phyloP scores from a whole-genome alignment of 2,797 vertebrate genomes.

The Euthynnus affinis region DNA sequence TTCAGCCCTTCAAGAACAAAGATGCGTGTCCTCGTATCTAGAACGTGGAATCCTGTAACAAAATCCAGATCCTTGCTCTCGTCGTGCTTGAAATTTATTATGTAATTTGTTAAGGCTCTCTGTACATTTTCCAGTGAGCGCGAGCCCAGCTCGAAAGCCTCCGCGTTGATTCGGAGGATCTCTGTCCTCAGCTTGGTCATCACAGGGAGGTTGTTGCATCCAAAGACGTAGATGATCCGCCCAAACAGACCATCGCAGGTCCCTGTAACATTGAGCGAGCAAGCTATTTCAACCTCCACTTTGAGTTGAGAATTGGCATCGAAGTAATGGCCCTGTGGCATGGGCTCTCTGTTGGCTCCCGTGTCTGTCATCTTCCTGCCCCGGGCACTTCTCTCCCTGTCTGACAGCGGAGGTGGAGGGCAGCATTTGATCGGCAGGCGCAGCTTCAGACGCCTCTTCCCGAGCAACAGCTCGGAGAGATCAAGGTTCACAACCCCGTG shows the following conservation, averaged over 20 bases:
- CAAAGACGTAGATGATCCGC: constrained; percentile 85
- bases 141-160: constrained; percentile 78
- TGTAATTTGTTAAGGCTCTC: constrained; percentile 76
- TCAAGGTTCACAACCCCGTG: constrained; percentile 84
- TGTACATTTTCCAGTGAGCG: constrained; percentile 50
- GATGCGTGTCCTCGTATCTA: constrained; percentile 85
- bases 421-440: constrained; percentile 81
- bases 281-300: constrained; percentile 85
- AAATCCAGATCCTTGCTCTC: constrained; percentile 81
- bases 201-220: constrained; percentile 61
- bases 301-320: constrained; percentile 85
- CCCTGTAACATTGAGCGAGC: constrained; percentile 64
- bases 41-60: constrained; percentile 90
- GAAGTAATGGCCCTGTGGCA: constrained; percentile 84
- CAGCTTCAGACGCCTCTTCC: constrained; percentile 80
- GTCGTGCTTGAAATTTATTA: constrained; percentile 63
- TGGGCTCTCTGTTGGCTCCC: neutral
- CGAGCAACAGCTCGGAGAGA: constrained; percentile 85
- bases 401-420: constrained; percentile 40
- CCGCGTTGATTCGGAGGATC: constrained; percentile 84
- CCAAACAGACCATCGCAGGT: constrained; percentile 74
- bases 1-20: constrained; percentile 90
- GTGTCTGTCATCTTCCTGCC: constrained; percentile 22
- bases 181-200: constrained; percentile 78
- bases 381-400: constrained; percentile 11